Evolutionary conservation across 2,888 invertebrate species (phyloP).

Genomic region (Platyscelio sp.): DNA sequence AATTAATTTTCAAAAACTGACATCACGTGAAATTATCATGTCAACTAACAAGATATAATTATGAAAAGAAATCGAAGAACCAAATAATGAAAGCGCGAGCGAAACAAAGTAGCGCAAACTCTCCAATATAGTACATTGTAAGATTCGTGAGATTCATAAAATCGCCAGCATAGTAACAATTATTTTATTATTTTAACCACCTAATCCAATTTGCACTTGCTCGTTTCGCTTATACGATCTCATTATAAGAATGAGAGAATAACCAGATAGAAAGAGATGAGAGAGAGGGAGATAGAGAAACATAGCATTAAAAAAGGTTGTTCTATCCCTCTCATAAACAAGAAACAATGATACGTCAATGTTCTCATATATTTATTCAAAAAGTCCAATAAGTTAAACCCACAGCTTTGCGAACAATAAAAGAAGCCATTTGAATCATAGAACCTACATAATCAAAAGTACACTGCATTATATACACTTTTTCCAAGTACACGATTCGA

Average conservation of each 20-base stretch:
- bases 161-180: constrained; percentile 41
- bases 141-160: constrained; percentile 54
- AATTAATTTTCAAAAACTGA: too few species aligned
- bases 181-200: neutral
- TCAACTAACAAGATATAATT: constrained; percentile 43
- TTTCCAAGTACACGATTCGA: constrained; percentile 84
- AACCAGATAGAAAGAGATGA: constrained; percentile 5
- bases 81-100: constrained; percentile 29
- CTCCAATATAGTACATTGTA: constrained; percentile 3
- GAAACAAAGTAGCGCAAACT: constrained; percentile 12
- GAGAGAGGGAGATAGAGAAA: neutral
- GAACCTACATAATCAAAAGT: constrained; percentile 85
- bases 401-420: constrained; percentile 84
- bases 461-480: constrained; percentile 85
- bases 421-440: constrained; percentile 85
- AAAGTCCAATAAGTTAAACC: constrained; percentile 70
- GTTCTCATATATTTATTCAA: constrained; percentile 55
- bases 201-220: neutral
- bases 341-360: constrained; percentile 62
- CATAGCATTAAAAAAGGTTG: constrained; percentile 1
- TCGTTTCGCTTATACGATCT: constrained; percentile 28
- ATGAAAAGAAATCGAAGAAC: constrained; percentile 18
- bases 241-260: constrained; percentile 8
- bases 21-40: constrained; percentile 62
- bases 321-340: constrained; percentile 35